A percentile compares a stretch with the other conserved stretches of the same genome.
Conservation (phyloP, 2,888 invertebrate species). For the Xanthia togata region DNA sequence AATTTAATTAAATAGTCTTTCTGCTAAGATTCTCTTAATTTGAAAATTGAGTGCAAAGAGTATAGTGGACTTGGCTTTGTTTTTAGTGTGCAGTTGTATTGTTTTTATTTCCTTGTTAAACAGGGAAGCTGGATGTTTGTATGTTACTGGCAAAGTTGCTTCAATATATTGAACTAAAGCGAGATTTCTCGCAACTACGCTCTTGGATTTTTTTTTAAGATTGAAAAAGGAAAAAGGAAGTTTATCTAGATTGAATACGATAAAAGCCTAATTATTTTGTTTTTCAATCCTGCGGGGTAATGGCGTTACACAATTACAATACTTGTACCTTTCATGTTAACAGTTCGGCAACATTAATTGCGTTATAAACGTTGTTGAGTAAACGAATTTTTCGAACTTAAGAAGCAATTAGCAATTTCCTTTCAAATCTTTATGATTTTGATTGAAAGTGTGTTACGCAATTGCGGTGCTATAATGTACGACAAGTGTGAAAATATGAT, state of each 20-base stretch:
- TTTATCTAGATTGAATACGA: slow-evolving; percentile 1
- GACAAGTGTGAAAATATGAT: not conserved
- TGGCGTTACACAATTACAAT: not conserved
- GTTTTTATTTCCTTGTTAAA: slow-evolving; percentile 25
- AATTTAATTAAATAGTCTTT: slow-evolving; percentile 45
- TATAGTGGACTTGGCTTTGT: slow-evolving; percentile 4
- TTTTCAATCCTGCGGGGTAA: not conserved
- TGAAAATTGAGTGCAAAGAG: slow-evolving; percentile 28
- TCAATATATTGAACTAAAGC: slow-evolving; percentile 11
- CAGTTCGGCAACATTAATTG: not conserved
- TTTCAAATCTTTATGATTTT: not conserved
- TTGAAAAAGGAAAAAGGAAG: not conserved
- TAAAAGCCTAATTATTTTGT: not conserved
- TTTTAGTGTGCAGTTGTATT: slow-evolving; percentile 4
- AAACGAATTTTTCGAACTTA: no score
- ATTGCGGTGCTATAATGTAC: no score
- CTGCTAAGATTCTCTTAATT: slow-evolving; percentile 22
- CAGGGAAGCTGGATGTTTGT: slow-evolving; percentile 8
- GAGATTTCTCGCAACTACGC: slow-evolving; percentile 9
- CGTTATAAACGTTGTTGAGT: not conserved
- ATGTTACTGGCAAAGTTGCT: slow-evolving; percentile 19
- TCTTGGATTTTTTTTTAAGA: not conserved
- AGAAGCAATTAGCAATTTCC: not conserved
- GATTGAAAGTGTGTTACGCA: not conserved
- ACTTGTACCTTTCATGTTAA: not conserved